Base-by-base conservation (phyloP, 2,797 vertebrate species). In the Sebastiscus albofasciatus region DNA sequence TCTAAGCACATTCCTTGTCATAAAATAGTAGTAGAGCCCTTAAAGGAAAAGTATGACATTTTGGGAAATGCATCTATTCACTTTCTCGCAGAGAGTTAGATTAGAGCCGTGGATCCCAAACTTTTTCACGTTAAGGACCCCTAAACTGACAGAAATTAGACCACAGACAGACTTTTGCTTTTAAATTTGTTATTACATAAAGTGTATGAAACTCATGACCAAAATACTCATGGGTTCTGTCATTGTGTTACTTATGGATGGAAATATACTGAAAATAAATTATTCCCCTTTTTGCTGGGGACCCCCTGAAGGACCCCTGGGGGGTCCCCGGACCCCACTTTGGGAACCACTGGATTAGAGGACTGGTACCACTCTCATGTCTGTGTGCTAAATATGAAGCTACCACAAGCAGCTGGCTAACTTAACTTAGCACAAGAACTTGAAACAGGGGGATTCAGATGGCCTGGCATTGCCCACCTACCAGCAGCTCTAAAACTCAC, bases 251-350 rank as follows among this genome's bases (percentile, higher is more conserved):
- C 46, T 20, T 49, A 49, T 49, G 46, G 46, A 49, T 49, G 46
- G 18, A 49, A 49, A 8, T 49, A 49, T 49, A 49, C 46, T 20
- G 46, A 52, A 52, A 52, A 52, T 52, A n/a, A n/a, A 52, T 52
- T 0, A 52, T 52, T 52, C 18, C 0, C 0, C 46, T 52, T 52
- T 52, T 52, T 52, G 0, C 8, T 52, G 46, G 18, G 46, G 0
- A 52, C 46, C 46, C 18, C 4, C 8, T 52, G 18, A 49, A 20
- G 46, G 8, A 49, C 46, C 46, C 46, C 18, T 49, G 8, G 46
- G 46, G 46, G 46, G 46, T n/a, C 46, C 8, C 46, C 18, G 18
- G 46, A 49, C 46, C 18, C 18, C 18, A 52, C 8, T n/a, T 52
- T 52, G 46, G 0, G 46, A 52, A 52, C 18, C 46, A 52, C 18